Percentiles rank a stretch among this genome's conserved stretches.
These are phyloP conservation scores for Pterocles gutturalis DNA, from an alignment of 2,113 vertebrate genomes.

Conservation along the genomic window DNA sequence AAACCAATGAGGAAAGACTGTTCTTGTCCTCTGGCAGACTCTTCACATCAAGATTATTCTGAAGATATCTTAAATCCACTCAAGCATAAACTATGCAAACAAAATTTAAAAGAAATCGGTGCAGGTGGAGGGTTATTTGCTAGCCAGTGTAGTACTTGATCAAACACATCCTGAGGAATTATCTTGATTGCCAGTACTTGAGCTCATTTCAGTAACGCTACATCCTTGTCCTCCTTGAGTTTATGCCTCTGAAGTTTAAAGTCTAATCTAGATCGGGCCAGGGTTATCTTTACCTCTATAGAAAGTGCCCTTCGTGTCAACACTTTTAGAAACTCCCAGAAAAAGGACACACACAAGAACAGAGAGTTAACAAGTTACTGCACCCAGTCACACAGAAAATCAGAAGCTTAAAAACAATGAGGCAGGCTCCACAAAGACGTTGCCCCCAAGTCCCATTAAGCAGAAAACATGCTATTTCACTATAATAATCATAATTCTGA, in stretches of 20 bases:
- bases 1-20: conserved; percentile 72
- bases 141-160: not conserved
- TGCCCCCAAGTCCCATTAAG: not conserved
- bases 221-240: not conserved
- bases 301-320: not conserved
- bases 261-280: not conserved
- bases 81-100: conserved; percentile 51
- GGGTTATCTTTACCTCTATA: not conserved
- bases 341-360: not conserved
- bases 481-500: not conserved
- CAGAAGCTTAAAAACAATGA: not conserved
- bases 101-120: conserved; percentile 29
- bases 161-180: conserved; percentile 35
- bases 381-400: not conserved
- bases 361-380: not conserved
- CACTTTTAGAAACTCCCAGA: not conserved
- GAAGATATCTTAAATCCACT: conserved; percentile 67
- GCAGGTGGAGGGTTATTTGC: conserved; percentile 62
- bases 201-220: not conserved
- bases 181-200: conserved; percentile 21
- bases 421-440: not conserved
- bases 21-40: conserved; percentile 71
- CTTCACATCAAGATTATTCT: conserved; percentile 64
- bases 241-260: conserved; percentile 8
- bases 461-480: not conserved